Evolutionary conservation across 2,113 vertebrate genomes (phyloP), one percentile per base, ranked within the genome.

Genomic region (Cyprinus carpio): DNA sequence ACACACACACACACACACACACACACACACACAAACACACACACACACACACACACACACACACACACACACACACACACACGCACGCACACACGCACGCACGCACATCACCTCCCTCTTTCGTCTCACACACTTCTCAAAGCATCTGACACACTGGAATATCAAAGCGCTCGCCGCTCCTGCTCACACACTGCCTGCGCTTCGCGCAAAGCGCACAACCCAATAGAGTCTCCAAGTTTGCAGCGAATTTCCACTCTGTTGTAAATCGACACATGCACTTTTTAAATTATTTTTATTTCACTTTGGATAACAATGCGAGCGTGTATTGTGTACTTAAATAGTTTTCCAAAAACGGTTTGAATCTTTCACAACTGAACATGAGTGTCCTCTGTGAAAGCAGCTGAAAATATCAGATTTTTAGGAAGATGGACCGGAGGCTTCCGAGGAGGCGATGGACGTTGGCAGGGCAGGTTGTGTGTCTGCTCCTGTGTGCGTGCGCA

Each of bases 91-190:
- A 49, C 16, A 64, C 58, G 12, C 65, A 67, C 29, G 31, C 6
- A 40, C 37, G 7, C 40, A 43, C 40, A 43, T 89, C 87, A 87
- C 79, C 89, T 43, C 86, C 75, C 87, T 84, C 83, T 85, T 86
- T 85, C 40, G 79, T 90, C 87, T 88, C 88, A 90, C 84, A 88
- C 89, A 90, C 86, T 92, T 83, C 92, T 91, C 90, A 87, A 90
- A 91, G 93, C 91, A 91, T 90, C 88, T 88, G 91, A 95, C 94
- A 94, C 94, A 93, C 90, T 91, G 90, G 94, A 93, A 95, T 95
- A 94, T 94, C 94, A 92, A 89, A 93, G 92, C 88, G 87, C 88
- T 58, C 89, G 87, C 91, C 46, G 87, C 87, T 87, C 84, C 83
- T 74, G 54, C 87, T 85, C 79, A 64, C 83, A 75, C 46, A 82